A percentile compares a stretch with the other conserved stretches of the same genome.
Evolutionary conservation across 2,888 invertebrate species (phyloP).

Genomic region (Tillus elongatus): DNA sequence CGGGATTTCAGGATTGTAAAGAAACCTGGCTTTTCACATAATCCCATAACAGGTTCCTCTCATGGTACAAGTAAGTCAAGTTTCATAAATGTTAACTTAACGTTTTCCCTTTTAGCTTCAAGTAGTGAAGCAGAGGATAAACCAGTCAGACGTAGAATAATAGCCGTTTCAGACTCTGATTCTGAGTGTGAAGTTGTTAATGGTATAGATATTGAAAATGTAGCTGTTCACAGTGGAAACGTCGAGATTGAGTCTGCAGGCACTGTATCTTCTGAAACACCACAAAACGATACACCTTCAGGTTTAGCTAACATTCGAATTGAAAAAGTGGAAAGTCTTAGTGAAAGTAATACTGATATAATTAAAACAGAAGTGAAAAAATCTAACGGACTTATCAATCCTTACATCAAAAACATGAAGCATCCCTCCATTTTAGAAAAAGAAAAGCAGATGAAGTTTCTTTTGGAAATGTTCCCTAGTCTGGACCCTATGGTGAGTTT

Average conservation of each 20-base stretch:
- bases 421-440: constrained; percentile 40
- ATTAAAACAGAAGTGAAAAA: constrained; percentile 4
- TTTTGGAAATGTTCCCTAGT: constrained; percentile 54
- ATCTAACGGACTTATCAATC: constrained; percentile 11
- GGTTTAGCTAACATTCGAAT: too few species aligned
- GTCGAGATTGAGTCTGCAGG: too few species aligned
- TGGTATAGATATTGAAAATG: background rate
- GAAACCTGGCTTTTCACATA: constrained; percentile 42
- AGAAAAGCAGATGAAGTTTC: constrained; percentile 52
- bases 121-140: too few species aligned
- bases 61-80: background rate
- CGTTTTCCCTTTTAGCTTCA: too few species aligned
- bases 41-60: constrained; percentile 17
- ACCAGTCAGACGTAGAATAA: too few species aligned
- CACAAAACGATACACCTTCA: too few species aligned
- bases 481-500: constrained; percentile 51
- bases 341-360: constrained; percentile 2
- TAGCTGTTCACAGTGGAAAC: too few species aligned
- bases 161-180: too few species aligned
- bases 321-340: too few species aligned
- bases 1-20: constrained; percentile 62
- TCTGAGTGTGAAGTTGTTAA: too few species aligned
- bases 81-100: background rate
- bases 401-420: constrained; percentile 19
- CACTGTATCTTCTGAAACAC: too few species aligned